These are phyloP conservation scores for Apamea monoglypha DNA, from an alignment of 2,888 invertebrate species.

Conservation along the genomic window DNA sequence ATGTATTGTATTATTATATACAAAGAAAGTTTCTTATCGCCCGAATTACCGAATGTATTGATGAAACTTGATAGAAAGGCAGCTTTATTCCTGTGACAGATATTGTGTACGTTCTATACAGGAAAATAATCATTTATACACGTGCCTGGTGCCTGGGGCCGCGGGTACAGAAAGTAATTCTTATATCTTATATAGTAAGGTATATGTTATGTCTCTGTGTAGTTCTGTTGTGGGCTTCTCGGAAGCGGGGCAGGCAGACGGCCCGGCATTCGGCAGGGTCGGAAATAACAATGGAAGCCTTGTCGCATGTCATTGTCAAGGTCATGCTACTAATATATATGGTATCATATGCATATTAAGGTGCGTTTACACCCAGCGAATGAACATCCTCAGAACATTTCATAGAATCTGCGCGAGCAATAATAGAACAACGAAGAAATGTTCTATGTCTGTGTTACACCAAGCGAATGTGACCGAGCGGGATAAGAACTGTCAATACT, in stretches of 20 bases:
- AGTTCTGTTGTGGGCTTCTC: slow-evolving; percentile 24
- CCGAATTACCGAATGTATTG: background rate
- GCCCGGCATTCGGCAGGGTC: slow-evolving; percentile 49
- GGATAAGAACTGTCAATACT: background rate
- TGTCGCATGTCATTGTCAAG: slow-evolving; percentile 53
- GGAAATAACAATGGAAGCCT: slow-evolving; percentile 48
- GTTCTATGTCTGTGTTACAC: background rate
- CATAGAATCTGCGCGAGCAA: background rate
- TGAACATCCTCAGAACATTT: background rate
- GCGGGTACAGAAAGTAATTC: background rate
- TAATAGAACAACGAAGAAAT: background rate
- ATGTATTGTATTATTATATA: background rate
- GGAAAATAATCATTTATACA: slow-evolving; percentile 8
- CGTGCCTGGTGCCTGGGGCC: background rate
- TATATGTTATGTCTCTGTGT: slow-evolving; percentile 2
- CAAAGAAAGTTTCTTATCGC: background rate
- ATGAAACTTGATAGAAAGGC: background rate
- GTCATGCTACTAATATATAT: slow-evolving; percentile 24
- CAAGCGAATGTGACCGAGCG: background rate
- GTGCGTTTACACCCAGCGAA: background rate
- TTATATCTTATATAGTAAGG: background rate
- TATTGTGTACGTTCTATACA: background rate
- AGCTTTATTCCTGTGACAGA: background rate
- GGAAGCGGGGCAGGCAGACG: slow-evolving; percentile 57
- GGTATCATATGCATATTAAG: slow-evolving; percentile 9